Evolutionary conservation across 1,140 invertebrate species (phyloP), one percentile per base, ranked within the genome.

Genomic region (Drosophila nasuta): DNA sequence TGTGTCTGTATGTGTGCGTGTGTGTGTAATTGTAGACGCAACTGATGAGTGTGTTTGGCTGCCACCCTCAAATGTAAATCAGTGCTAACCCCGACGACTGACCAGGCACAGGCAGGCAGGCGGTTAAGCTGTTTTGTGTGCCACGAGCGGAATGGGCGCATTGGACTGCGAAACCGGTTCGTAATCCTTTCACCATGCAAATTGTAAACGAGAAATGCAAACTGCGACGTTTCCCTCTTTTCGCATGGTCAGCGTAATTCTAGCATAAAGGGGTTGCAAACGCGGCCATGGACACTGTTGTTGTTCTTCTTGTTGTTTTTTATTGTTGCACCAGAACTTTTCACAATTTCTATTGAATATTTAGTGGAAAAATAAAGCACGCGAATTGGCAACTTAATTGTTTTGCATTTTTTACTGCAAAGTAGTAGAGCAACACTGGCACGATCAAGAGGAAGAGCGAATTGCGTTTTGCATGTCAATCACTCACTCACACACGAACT

Each of bases 181-280:
- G 35, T 75, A 75, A 75, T 75, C 73, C 73, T 75, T 75, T 75
- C 68, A 64, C 51, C 67, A 52, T 70, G 72, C 71, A 69, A 69
- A 69, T 73, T 73, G 70, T 54, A 56, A 63, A 63, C 38, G 57
- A 28, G 46, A 52, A 68, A 51, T 43, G 67, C 67, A 70, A 70
- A 63, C 58, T 54, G 51, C 60, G 52, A 51, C 51, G 17, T 69
- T 68, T 74, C 57, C 56, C 56, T 38, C 58, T 54, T 64, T 46
- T 71, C 28, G 72, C 60, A 20, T 76, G 68, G 68, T 65, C 68
- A 72, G 68, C 73, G 49, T 60, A 65, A 58, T 58, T 70, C 15
- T 43, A 35, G 30, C 15, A 66, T 45, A 67, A 64, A 20, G 38
- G 60, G 65, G 67, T 59, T 64, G 68, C n/a, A 75, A 70, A 64